These are phyloP conservation scores for Diachrysia chrysitis DNA, from an alignment of 2,888 invertebrate species.

Conservation along the genomic window DNA sequence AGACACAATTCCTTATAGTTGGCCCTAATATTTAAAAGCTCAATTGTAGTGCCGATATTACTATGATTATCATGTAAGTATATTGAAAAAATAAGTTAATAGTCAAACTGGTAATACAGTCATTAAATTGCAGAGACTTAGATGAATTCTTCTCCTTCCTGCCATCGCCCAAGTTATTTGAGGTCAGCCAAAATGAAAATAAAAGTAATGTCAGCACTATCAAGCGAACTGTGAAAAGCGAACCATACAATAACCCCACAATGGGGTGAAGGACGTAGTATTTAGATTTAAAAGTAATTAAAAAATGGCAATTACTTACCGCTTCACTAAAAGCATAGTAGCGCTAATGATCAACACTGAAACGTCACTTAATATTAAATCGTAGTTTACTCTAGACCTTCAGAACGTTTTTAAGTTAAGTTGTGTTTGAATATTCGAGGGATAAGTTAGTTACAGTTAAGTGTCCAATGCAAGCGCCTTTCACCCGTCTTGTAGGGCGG, in stretches of 20 bases:
- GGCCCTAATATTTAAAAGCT: constrained; percentile 24
- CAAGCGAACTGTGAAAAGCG: neutral
- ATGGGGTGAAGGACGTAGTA: neutral
- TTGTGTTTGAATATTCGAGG: neutral
- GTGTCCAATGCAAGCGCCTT: constrained; percentile 7
- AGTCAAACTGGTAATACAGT: no score
- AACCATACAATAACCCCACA: constrained; percentile 4
- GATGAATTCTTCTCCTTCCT: neutral
- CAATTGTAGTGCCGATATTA: constrained; percentile 4
- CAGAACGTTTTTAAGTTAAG: no score
- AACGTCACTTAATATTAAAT: no score
- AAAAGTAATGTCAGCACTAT: neutral
- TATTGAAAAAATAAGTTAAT: no score
- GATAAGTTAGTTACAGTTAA: neutral
- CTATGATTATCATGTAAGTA: neutral
- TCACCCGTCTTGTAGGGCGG: constrained; percentile 6
- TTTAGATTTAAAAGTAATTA: neutral
- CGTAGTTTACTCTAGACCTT: no score
- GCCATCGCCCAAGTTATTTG: neutral
- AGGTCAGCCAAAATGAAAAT: neutral
- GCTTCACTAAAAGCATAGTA: constrained; percentile 3
- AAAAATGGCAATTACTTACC: neutral
- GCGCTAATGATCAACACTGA: no score
- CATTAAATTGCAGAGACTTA: no score
- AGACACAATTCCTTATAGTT: constrained; percentile 55